Base-by-base conservation (phyloP, 2,797 vertebrate species). In the Prionace glauca region DNA sequence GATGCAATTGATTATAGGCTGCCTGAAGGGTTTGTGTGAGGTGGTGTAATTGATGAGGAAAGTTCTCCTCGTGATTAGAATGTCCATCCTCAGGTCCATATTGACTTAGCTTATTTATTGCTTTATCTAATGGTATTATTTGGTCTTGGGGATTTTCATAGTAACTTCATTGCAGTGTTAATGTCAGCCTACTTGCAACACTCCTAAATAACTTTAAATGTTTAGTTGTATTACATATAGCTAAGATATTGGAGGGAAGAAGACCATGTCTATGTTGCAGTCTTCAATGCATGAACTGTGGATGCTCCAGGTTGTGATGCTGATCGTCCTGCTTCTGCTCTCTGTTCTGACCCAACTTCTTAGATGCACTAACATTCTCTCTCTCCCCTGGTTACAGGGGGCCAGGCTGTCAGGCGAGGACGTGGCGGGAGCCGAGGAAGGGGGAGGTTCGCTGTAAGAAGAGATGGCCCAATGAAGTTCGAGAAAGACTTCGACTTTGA, bases 401-500 rank as follows among this genome's bases (percentile, higher is more conserved):
- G 96, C 71, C 96, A 97, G 96, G 97, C 98, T 96, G 96, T 97
- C 4, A 98, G 99, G 94, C 98, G 98, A 18, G 97, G 98, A 22
- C 98, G 98, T 3, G 97, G 98, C 95, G 98, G 98, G 96, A 98
- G 98, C 96, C 98, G 99, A 67, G 99, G 99, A 95, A 97, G 99
- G 95, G 99, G 99, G 96, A 98, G 98, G 94, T 98, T 99, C 91
- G 98, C 98, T 4, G 97, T 99, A 95, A 98, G 99, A 92, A 96
- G 99, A 96, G 99, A 99, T 95, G 99, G 98, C 62, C 98, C 98
- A 41, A 98, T 99, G 98, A 99, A 99, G 97, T 99, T 99, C 97
- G 99, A 99, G 96, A 99, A 99, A 96, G 99, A 99, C 97, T 99
- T 99, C 96, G 99, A 99, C 97, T 99, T 99, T 96, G 99, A 99